Percentiles rank a stretch among this genome's conserved stretches.
These are phyloP conservation scores for Hipposideros larvatus DNA, from an alignment of 2,797 vertebrate genomes.

Conservation along the genomic window DNA sequence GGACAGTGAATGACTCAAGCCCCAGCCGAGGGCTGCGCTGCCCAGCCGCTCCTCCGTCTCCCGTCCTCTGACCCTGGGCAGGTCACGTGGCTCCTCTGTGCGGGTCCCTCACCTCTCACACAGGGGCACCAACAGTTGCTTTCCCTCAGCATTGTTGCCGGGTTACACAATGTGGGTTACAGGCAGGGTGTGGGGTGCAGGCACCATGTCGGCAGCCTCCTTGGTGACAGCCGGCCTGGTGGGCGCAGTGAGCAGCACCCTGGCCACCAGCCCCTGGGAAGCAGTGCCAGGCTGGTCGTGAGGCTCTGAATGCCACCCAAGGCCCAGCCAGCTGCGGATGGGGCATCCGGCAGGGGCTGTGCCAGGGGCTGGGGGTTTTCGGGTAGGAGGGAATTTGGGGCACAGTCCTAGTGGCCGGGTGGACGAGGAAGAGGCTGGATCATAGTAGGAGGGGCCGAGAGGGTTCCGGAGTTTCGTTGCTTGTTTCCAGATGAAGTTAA, in stretches of 20 bases:
- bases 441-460: not conserved
- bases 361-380: fast-evolving
- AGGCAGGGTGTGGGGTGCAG: not conserved
- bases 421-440: no score
- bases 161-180: fast-evolving
- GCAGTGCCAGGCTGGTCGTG: not conserved
- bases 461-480: not conserved
- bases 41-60: fast-evolving
- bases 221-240: fast-evolving
- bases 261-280: fast-evolving
- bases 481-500: not conserved
- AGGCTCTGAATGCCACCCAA: fast-evolving
- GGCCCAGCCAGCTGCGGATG: not conserved
- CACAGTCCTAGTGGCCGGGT: not conserved
- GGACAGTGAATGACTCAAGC: fast-evolving
- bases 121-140: fast-evolving
- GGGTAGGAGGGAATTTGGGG: not conserved
- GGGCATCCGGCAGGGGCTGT: fast-evolving
- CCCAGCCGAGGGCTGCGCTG: fast-evolving
- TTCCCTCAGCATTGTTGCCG: fast-evolving
- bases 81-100: not conserved
- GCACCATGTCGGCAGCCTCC: not conserved
- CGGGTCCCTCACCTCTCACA: not conserved
- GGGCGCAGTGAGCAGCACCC: fast-evolving
- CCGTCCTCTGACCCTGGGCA: not conserved